Evolutionary conservation across 2,113 vertebrate species (phyloP).

Genomic region (Morphnarchus princeps): DNA sequence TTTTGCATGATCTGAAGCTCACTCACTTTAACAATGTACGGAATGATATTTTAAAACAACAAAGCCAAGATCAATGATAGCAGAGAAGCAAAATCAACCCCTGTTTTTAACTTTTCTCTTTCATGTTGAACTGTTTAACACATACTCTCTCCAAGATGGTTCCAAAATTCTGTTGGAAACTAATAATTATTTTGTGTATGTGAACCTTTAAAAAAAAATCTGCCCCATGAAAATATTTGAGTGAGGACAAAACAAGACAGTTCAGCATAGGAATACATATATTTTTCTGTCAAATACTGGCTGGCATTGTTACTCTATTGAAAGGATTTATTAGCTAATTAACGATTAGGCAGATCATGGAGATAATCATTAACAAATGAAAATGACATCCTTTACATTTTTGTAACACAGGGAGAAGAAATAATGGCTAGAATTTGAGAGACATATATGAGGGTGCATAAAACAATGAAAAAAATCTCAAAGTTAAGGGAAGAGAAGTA

Average conservation of each 20-base stretch:
- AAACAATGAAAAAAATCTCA: neutral
- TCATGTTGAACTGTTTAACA: neutral
- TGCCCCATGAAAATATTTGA: neutral
- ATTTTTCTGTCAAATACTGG: neutral
- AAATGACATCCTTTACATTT: neutral
- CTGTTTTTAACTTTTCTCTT: neutral
- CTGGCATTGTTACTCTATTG: neutral
- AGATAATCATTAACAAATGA: neutral
- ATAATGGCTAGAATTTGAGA: neutral
- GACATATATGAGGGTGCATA: neutral
- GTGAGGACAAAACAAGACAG: neutral
- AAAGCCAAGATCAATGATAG: neutral
- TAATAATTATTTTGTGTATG: neutral
- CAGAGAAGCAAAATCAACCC: neutral
- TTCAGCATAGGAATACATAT: neutral
- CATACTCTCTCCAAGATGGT: neutral
- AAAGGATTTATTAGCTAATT: neutral
- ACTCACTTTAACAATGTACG: neutral
- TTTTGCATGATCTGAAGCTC: neutral
- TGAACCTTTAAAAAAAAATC: neutral
- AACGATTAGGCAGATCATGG: neutral
- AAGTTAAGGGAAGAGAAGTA: neutral
- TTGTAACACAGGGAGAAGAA: neutral
- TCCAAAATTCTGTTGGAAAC: neutral
- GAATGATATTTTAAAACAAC: slow-evolving; percentile 3